Evolutionary conservation across 64 coral and sea anemone genomes (phyloP).

Genomic region (Porites australiensis): DNA sequence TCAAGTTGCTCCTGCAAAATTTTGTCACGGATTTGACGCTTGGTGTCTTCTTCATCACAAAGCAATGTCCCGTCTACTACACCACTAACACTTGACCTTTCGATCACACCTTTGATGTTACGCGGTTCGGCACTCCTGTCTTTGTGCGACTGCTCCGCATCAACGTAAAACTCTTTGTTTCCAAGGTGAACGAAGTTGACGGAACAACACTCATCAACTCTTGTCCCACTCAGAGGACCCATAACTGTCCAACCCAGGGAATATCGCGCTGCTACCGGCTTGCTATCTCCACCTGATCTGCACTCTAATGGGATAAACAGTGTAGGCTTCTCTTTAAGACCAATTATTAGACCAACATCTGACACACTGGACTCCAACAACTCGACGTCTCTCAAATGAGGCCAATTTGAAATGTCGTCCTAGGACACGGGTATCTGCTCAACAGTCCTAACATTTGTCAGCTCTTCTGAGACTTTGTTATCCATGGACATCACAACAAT

Average conservation of each 20-base stretch:
- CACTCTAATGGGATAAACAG: slow-evolving; percentile 73
- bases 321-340: slow-evolving; percentile 53
- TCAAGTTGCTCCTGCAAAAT: slow-evolving; percentile 69
- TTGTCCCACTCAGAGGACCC: background rate
- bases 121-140: background rate
- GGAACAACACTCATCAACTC: background rate
- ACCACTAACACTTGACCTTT: background rate
- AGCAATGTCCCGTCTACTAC: background rate
- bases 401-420: slow-evolving; percentile 21
- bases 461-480: background rate
- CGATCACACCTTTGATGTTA: background rate
- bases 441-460: slow-evolving; percentile 41
- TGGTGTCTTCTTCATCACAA: background rate
- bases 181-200: background rate
- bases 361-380: background rate
- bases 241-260: slow-evolving; percentile 1
- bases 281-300: slow-evolving; percentile 37
- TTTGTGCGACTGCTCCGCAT: background rate
- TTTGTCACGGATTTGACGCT: slow-evolving; percentile 30
- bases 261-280: slow-evolving; percentile 62
- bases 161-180: slow-evolving; percentile 10
- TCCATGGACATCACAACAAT: slow-evolving; percentile 30
- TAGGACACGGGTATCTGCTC: slow-evolving; percentile 2
- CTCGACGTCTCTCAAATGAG: slow-evolving; percentile 34
- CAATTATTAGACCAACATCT: slow-evolving; percentile 30